Conservation (phyloP, 2,888 invertebrate species). For the Glaucopsyche alexis region DNA sequence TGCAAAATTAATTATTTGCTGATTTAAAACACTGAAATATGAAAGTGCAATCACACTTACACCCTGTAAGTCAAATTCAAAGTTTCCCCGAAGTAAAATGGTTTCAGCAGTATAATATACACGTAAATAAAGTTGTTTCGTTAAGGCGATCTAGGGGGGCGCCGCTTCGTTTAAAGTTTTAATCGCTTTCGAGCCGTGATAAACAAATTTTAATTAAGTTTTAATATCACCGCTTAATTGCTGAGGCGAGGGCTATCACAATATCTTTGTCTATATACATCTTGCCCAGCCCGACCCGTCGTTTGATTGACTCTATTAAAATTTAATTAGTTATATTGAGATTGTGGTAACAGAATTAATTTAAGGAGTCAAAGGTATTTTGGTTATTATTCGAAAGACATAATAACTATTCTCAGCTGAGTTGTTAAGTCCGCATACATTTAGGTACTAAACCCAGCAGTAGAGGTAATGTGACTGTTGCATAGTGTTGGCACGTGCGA, state of each 20-base stretch:
- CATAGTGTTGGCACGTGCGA: no score
- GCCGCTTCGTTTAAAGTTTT: slow-evolving; percentile 77
- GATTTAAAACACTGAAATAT: no score
- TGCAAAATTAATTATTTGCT: no score
- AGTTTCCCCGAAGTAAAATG: no score
- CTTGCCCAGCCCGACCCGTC: slow-evolving; percentile 41
- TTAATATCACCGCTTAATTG: slow-evolving; percentile 79
- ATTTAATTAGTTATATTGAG: slow-evolving; percentile 6
- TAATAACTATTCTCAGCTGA: no score
- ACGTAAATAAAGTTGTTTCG: slow-evolving; percentile 70
- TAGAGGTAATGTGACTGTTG: no score
- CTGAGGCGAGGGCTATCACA: slow-evolving; percentile 69
- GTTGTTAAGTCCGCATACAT: no score
- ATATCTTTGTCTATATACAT: slow-evolving; percentile 67
- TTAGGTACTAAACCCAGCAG: no score
- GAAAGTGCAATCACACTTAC: no score
- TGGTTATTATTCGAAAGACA: neutral
- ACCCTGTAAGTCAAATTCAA: no score
- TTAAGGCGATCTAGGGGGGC: slow-evolving; percentile 69
- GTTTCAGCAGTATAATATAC: slow-evolving; percentile 28
- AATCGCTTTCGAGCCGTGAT: slow-evolving; percentile 78
- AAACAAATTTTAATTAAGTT: slow-evolving; percentile 80
- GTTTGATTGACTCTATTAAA: slow-evolving; percentile 31
- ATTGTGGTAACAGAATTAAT: neutral
- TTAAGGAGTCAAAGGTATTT: neutral